Percentiles rank a stretch among this genome's conserved stretches.
These are phyloP conservation scores for Nomia melanderi DNA, from an alignment of 1,140 invertebrate species.

Conservation along the genomic window DNA sequence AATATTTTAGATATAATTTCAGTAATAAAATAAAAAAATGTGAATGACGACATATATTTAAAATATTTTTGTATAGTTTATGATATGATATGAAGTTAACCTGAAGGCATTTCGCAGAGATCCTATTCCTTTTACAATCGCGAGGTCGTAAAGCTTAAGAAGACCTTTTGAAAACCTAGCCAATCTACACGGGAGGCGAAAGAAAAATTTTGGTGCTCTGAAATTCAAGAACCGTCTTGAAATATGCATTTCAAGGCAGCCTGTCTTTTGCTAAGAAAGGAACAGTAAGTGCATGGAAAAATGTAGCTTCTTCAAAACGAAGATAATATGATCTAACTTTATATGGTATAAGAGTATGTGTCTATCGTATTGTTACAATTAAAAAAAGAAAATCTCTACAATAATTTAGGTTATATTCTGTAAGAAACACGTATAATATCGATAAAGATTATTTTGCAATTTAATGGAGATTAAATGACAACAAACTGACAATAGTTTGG, in stretches of 20 bases:
- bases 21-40: no score
- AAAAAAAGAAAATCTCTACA: no score
- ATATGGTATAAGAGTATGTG: neutral
- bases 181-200: neutral
- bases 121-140: neutral
- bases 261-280: constrained; percentile 5
- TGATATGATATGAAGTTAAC: neutral
- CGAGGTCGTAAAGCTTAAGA: neutral
- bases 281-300: neutral
- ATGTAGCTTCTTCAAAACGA: constrained; percentile 20
- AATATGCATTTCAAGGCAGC: constrained; percentile 38
- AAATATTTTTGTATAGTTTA: neutral
- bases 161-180: constrained; percentile 4
- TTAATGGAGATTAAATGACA: no score
- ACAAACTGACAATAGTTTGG: no score
- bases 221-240: constrained; percentile 38
- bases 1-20: no score
- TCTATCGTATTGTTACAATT: neutral
- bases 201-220: constrained; percentile 39
- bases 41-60: neutral
- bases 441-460: no score
- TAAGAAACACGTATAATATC: no score
- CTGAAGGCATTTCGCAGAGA: neutral
- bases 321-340: neutral
- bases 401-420: no score